phyloP scores from a whole-genome alignment of 2,797 vertebrate species.

The Oryzias dopingdopingensis region DNA sequence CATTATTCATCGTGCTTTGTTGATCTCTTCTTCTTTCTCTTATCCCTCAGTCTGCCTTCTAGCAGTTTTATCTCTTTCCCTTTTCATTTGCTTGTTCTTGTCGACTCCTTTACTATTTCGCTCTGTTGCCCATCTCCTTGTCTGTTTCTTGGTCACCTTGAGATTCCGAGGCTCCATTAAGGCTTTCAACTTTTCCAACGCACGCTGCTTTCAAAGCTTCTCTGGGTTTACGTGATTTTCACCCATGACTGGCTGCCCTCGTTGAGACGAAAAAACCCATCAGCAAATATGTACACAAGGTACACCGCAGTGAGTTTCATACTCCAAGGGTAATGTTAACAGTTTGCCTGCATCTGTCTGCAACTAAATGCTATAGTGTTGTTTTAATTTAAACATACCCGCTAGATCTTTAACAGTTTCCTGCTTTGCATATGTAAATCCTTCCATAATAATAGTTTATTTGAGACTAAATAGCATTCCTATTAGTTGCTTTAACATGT shows the following conservation, averaged over 20 bases:
- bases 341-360: constrained; percentile 1
- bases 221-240: constrained; percentile 42
- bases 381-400: not conserved
- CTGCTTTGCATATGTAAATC: not conserved
- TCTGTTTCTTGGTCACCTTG: constrained; percentile 59
- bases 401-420: not conserved
- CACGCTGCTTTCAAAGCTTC: constrained; percentile 46
- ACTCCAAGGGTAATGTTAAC: constrained; percentile 6
- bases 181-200: constrained; percentile 53
- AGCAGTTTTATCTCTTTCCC: constrained; percentile 8
- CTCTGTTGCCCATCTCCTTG: constrained; percentile 37
- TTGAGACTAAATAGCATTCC: not conserved
- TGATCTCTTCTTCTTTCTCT: constrained; percentile 10
- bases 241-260: constrained; percentile 30
- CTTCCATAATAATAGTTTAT: not conserved
- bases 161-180: constrained; percentile 62
- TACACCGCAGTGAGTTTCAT: constrained; percentile 3
- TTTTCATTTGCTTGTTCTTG: constrained; percentile 20
- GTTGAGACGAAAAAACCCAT: constrained; percentile 8
- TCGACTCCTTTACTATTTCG: constrained; percentile 25
- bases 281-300: constrained; percentile 3
- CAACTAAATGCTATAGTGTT: constrained; percentile 10
- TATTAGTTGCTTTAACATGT: not conserved
- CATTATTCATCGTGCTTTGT: constrained; percentile 41
- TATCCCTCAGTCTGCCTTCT: constrained; percentile 10